Conservation (phyloP, 2,888 invertebrate species). For the Melipona bicolor region DNA sequence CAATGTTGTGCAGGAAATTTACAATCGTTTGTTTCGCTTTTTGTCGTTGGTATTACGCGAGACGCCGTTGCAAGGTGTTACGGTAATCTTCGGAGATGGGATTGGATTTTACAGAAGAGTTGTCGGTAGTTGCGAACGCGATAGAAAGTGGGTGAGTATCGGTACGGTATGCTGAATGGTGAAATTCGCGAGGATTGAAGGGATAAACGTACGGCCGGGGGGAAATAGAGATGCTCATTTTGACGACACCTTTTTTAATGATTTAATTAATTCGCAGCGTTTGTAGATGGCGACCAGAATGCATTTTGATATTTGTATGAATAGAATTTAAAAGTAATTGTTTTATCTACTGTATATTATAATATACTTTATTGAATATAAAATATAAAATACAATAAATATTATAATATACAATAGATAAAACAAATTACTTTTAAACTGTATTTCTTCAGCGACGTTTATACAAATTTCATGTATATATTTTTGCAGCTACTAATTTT, state of each 20-base stretch:
- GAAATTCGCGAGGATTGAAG: background rate
- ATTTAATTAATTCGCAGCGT: too few species aligned
- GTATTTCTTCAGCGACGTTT: background rate
- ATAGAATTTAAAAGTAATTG: too few species aligned
- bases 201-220: background rate
- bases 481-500: background rate
- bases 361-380: too few species aligned
- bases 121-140: background rate
- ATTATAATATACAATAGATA: too few species aligned
- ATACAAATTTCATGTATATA: background rate
- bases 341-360: too few species aligned
- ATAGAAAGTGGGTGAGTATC: constrained; percentile 12
- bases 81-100: constrained; percentile 14
- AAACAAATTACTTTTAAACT: too few species aligned
- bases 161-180: background rate
- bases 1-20: background rate
- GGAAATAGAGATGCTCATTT: background rate
- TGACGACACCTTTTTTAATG: background rate
- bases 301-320: too few species aligned
- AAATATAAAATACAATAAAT: too few species aligned
- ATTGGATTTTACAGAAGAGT: background rate
- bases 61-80: background rate
- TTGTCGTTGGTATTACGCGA: background rate
- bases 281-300: too few species aligned
- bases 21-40: background rate